These are phyloP conservation scores for Lepidurus arcticus DNA, from an alignment of 1,140 invertebrate species.

Conservation along the genomic window DNA sequence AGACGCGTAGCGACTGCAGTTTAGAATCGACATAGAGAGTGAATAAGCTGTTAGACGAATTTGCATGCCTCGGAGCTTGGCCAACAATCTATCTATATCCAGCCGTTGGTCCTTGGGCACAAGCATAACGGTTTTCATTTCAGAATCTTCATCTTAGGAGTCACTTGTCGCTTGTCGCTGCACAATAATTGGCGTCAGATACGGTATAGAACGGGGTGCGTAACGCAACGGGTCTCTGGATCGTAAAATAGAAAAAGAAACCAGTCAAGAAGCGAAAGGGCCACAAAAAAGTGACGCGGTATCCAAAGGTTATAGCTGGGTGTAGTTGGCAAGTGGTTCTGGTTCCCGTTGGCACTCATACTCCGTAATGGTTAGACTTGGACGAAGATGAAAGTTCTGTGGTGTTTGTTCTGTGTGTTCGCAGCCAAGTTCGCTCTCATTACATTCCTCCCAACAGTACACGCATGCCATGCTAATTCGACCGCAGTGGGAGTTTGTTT, in stretches of 20 bases:
- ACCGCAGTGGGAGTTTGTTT: constrained; percentile 39
- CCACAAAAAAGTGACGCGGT: not conserved
- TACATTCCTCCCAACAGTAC: not conserved
- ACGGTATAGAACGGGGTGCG: no score
- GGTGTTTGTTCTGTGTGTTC: not conserved
- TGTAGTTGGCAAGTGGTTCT: not conserved
- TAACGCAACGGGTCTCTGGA: no score
- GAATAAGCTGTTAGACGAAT: not conserved
- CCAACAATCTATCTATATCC: constrained; percentile 14
- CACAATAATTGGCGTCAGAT: no score
- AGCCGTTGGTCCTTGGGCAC: not conserved
- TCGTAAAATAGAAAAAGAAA: not conserved
- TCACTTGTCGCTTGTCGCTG: no score
- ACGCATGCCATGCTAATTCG: constrained; percentile 35
- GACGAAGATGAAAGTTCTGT: not conserved
- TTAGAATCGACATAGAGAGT: not conserved
- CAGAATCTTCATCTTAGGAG: no score
- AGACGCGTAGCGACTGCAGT: not conserved
- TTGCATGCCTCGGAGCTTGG: constrained; percentile 13
- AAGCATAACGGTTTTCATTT: no score
- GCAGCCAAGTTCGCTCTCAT: not conserved
- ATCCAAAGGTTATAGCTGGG: not conserved
- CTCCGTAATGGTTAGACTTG: not conserved
- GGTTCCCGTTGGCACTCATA: not conserved
- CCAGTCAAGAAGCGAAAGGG: not conserved